Percentiles rank a stretch among this genome's conserved stretches.
These are phyloP conservation scores for Heliconius sara DNA, from an alignment of 2,888 invertebrate genomes.

Conservation along the genomic window DNA sequence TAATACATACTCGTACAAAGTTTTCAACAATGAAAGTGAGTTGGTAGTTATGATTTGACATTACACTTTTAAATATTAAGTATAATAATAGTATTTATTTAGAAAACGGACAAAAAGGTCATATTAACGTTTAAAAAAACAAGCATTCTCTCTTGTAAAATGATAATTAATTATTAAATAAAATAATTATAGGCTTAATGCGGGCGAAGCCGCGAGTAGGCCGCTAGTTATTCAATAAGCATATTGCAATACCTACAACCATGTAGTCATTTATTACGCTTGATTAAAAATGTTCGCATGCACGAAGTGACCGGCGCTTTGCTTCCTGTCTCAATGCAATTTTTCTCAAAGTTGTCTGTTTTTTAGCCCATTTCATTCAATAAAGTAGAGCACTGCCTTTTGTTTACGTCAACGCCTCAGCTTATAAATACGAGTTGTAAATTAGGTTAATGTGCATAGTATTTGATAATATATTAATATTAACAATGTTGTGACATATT, in stretches of 20 bases:
- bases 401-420: conserved; percentile 8
- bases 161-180: no score
- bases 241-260: neutral
- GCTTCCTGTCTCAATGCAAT: conserved; percentile 21
- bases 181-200: no score
- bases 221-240: neutral
- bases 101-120: no score
- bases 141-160: no score
- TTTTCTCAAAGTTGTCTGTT: conserved; percentile 16
- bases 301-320: conserved; percentile 22
- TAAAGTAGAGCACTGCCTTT: conserved; percentile 27
- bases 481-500: neutral
- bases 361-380: conserved; percentile 22
- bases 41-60: no score
- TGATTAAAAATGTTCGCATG: conserved; percentile 29
- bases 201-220: no score
- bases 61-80: no score
- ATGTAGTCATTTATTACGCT: conserved; percentile 13
- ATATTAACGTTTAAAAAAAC: no score
- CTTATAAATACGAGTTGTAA: neutral
- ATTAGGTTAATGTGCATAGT: neutral
- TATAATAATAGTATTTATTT: no score
- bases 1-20: no score
- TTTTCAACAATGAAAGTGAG: no score
- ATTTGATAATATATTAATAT: neutral